Percentiles rank a stretch among this genome's conserved stretches.
These are phyloP conservation scores for Xiphophorus birchmanni DNA, from an alignment of 2,797 vertebrate species.

Conservation along the genomic window DNA sequence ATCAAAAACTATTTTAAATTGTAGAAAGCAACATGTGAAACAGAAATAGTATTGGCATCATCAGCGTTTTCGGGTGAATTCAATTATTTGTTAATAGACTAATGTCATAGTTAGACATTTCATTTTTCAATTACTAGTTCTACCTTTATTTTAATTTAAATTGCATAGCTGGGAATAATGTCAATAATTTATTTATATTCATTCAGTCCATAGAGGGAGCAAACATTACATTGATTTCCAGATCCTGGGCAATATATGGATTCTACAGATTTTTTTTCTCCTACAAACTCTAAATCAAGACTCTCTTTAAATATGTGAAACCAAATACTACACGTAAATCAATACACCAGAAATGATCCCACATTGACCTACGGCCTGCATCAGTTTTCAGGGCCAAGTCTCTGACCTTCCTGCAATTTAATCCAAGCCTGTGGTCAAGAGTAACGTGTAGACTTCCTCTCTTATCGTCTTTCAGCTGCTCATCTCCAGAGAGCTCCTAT, in stretches of 20 bases:
- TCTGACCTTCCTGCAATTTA: slow-evolving; percentile 44
- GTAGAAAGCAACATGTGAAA: not conserved
- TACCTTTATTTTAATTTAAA: not conserved
- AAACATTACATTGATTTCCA: not conserved
- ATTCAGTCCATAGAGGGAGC: not conserved
- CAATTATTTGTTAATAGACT: not conserved
- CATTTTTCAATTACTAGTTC: not conserved
- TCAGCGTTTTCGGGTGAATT: not conserved
- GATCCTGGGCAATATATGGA: not conserved
- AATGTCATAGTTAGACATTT: not conserved
- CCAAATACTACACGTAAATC: not conserved
- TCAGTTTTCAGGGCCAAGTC: slow-evolving; percentile 58
- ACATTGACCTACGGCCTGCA: slow-evolving; percentile 31
- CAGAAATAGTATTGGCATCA: not conserved
- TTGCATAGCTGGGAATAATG: not conserved
- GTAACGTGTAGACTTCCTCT: slow-evolving; percentile 44
- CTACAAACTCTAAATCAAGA: not conserved
- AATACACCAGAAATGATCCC: slow-evolving; percentile 11
- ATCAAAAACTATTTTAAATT: not conserved
- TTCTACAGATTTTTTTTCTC: not conserved
- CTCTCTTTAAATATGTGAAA: not conserved
- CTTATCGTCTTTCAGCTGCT: slow-evolving; percentile 59
- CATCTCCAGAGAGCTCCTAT: slow-evolving; percentile 36
- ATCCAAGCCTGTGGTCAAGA: slow-evolving; percentile 57
- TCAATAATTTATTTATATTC: not conserved